Base-by-base conservation (phyloP, 2,797 vertebrate species). In the Phyllotis vaccarum region DNA sequence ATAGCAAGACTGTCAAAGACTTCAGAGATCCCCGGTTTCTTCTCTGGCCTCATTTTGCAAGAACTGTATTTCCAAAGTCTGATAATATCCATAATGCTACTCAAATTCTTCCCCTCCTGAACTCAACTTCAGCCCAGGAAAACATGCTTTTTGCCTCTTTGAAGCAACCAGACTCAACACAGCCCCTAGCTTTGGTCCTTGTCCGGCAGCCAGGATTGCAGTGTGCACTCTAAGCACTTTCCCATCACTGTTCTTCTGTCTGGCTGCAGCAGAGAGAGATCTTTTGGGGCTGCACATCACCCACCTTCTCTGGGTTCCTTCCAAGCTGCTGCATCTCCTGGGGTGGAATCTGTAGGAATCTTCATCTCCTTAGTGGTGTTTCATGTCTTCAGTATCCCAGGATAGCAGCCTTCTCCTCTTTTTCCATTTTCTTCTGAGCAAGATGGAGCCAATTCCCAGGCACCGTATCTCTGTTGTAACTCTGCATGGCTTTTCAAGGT, bases 381-480 rank as follows among this genome's bases (percentile, higher is more conserved):
- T 97, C 75, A 54, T 37, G 34, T 24, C 93, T 83, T 95, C 1
- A 3, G 75, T 31, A 78, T 97, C 76, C 86, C 37, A 49, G 37
- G 1, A 91, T 58, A 49, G 89, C 93, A 80, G 60, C 11, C n/a
- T 88, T 34, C 40, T 64, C 60, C 79, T 88, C 43, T 66, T 93
- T 88, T 93, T 72, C 88, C 13, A 21, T 74, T 91, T 93, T 94
- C 93, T 94, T 96, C 83, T 89, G 64, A 96, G 5, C 19, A 87
- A 97, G 79, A 95, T 0, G 0, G 81, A 98, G 97, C 96, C 79
- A 93, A 91, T 95, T 95, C 58, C 87, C 76, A 92, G 68, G 40
- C 64, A 66, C 70, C 40, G 19, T 62, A 97, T 92, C 83, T 97
- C 81, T 89, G 52, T 83, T 96, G 83, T 89, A 97, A 96, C 82